Evolutionary conservation across 1,140 invertebrate genomes (phyloP), one percentile per base, ranked within the genome.

Genomic region (Lepidostoma basale): DNA sequence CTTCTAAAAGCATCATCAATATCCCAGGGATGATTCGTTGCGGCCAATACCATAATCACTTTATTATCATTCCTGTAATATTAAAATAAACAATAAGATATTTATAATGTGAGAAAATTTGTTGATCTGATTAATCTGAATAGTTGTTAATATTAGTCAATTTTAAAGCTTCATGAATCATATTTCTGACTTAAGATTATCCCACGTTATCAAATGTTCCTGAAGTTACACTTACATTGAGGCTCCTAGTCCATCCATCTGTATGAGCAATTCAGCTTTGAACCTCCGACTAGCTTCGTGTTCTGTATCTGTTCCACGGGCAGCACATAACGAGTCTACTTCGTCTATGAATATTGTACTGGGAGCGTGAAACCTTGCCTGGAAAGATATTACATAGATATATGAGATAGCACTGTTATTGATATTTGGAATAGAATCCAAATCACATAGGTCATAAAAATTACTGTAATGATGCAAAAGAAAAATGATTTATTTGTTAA

Each of bases 261-360:
- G 98, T 68, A 99, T 95, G 1, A 99, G 88, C 12, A 99, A 84
- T 65, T 99, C 98, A 0, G 96, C 98, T 82, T 99, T 99, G n/a
- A 99, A 97, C 73, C 98, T 83, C 47, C 98, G 82, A 58, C 95
- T 97, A n/a, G 98, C 97, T 84, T 99, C 98, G 79, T 99, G 97
- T 79, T 99, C 98, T 0, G 94, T 96, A 75, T 98, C 96, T 0
- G 92, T 94, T 14, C 97, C 97, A 76, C 98, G 83, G 74, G 94
- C 88, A 0, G 96, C 97, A 79, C 97, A 99, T 28, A 99, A 81
- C 0, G 97, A 98, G 83, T 99, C 98, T 70, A 99, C 99, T 85
- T 99, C 98, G 80, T 99, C 98, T 56, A 99, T 95, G 78, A 99
- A 99, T 76, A 99, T 99, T n/a, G 97, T 99, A 74, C 95, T 97